Base-by-base conservation (phyloP, 2,113 vertebrate species). In the Aramus guarauna region DNA sequence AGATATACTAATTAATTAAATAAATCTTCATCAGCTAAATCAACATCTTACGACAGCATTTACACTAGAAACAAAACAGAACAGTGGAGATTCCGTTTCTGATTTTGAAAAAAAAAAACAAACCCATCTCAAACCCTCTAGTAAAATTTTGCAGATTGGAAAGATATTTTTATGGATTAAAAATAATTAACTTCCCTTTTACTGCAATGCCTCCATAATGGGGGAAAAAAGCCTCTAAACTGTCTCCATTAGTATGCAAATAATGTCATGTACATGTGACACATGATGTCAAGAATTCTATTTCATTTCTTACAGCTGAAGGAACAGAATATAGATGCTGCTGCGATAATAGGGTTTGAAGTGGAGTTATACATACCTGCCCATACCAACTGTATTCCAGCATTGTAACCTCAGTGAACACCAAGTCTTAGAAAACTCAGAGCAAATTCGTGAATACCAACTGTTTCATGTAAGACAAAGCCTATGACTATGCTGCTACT, bases 331-430 rank as follows among this genome's bases (percentile, higher is more conserved):
- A 96, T 79, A 94, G 63, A 64, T 29, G 68, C 37, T 67, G 74
- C 23, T 81, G 9, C 56, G 36, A 91, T 23, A 94, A 66, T 20
- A 88, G 60, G 24, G 14, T 93, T 86, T 92, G 93, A 97, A 98
- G 92, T 68, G 24, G 83, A 90, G 84, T 86, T 97, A 94, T 95
- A 99, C 99, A 94, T 99, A 99, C 99, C 99, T 99, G 99, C 87
- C 99, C 99, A 94, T 99, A 99, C 99, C 99, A 99, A 97, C 98
- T 99, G 98, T 99, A 99, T 98, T 99, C 99, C 99, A 99, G 98
- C 99, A 99, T 99, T 79, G 97, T 98, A 98, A 94, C 87, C 73
- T 93, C 95, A 69, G 81, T 48, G 67, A 97, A 86, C 97, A 91
- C 90, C 92, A 97, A 93, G 39, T 53, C 78, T 97, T 96, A 94